These are phyloP conservation scores for Passer montanus DNA, from an alignment of 2,113 vertebrate species.

Conservation along the genomic window DNA sequence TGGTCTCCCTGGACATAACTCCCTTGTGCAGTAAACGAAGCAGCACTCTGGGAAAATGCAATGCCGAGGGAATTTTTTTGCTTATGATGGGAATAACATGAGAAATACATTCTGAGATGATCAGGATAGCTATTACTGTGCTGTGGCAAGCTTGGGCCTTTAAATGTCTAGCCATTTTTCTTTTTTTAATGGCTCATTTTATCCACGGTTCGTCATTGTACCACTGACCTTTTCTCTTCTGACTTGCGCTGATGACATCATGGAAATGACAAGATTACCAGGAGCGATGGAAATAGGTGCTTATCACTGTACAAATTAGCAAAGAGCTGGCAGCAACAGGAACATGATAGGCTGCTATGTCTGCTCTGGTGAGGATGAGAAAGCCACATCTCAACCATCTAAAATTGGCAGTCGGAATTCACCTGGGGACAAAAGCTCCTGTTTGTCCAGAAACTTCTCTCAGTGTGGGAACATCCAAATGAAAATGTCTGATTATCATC, in stretches of 20 bases:
- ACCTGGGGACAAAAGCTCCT: neutral
- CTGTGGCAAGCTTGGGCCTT: conserved; percentile 13
- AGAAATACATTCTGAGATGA: neutral
- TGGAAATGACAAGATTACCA: conserved; percentile 47
- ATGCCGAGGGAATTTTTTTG: neutral
- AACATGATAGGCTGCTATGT: neutral
- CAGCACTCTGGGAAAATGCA: neutral
- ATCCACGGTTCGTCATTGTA: conserved; percentile 29
- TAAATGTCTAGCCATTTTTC: conserved; percentile 31
- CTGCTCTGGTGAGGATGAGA: neutral
- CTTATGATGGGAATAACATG: neutral
- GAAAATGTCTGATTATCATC: neutral
- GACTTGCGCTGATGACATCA: conserved; percentile 40
- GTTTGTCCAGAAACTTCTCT: neutral
- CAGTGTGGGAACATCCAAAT: neutral
- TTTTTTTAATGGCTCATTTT: conserved; percentile 44
- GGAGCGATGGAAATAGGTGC: conserved; percentile 27
- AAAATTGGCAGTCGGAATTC: neutral
- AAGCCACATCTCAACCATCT: neutral
- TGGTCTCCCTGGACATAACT: neutral
- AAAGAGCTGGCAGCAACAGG: conserved; percentile 24
- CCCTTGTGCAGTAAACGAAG: neutral
- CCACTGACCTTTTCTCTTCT: conserved; percentile 54
- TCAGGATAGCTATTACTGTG: neutral
- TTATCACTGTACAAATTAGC: conserved; percentile 57